Evolutionary conservation across 30 jellyfish, hydroid and myxozoan genomes (phyloP), one percentile per base, ranked within the genome.

Genomic region (Hydractinia echinata): DNA sequence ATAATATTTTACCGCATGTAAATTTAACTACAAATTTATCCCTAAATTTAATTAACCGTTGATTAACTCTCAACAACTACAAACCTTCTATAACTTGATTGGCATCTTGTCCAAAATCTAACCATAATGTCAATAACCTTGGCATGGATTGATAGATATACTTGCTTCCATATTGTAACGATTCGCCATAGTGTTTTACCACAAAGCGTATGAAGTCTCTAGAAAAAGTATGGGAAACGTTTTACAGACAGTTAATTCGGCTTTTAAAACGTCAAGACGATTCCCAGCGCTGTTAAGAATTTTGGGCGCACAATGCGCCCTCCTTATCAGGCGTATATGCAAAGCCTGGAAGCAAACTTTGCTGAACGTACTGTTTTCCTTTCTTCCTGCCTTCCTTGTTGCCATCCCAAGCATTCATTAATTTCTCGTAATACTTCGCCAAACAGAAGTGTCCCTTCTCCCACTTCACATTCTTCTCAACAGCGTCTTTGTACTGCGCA

Each of bases 61-160:
- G 1, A 72, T 0, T 72, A 5, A 18, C 4, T 30, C 44, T 30
- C 44, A 30, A 30, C 44, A 2, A 30, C 44, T 30, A 30, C 44
- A 30, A 14, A 77, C 87, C 80, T 16, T 62, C 81, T 8, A 80
- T 62, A 61, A 21, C 52, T 56, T 51, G 87, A 49, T 21, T 13
- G 50, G 96, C 86, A 30, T 80, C 88, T 79, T 67, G 83, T 51
- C 99, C 97, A 73, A 86, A 95, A 56, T 95, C 99, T 49, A 95
- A 85, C 99, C 99, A 95, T 1, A 90, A 76, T 18, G 97, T 89
- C 66, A 95, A 74, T n/a, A 95, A 84, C 5, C 91, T 86, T 54
- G 99, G 99, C 96, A 95, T 86, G 52, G 99, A 95, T 77, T 89
- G 95, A 81, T 95, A 91, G 50, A 95, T 83, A 73, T 85, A 95